Conservation (phyloP, 2,797 vertebrate genomes). For the Poeciliopsis paucimaculata region DNA sequence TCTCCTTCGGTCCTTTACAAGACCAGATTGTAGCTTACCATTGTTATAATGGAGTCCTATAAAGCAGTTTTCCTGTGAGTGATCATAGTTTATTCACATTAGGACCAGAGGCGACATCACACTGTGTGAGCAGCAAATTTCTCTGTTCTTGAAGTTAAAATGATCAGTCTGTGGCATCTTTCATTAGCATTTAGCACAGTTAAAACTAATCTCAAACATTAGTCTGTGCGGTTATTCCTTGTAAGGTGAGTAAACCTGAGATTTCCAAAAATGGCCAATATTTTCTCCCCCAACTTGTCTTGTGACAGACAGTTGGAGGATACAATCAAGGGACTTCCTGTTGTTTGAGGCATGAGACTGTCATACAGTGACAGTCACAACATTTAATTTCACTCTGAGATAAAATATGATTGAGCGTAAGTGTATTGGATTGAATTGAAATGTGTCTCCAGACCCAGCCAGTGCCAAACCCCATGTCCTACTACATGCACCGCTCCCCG, state of each 20-base stretch:
- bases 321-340: not conserved
- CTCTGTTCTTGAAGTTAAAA: not conserved
- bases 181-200: not conserved
- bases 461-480: constrained; percentile 91
- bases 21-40: not conserved
- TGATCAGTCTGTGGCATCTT: not conserved
- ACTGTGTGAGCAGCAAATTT: not conserved
- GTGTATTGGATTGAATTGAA: not conserved
- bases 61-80: not conserved
- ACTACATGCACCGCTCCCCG: constrained; percentile 90
- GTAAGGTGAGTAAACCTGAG: not conserved
- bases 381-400: not conserved
- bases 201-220: not conserved
- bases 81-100: not conserved
- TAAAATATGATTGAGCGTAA: not conserved
- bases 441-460: constrained; percentile 88
- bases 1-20: not conserved
- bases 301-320: not conserved
- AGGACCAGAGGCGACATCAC: not conserved
- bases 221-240: not conserved
- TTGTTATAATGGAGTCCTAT: not conserved
- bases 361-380: not conserved
- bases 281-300: not conserved
- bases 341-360: not conserved
- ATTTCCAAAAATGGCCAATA: not conserved